These are phyloP conservation scores for Sceloporus undulatus DNA, from an alignment of 2,113 vertebrate species.

Conservation along the genomic window DNA sequence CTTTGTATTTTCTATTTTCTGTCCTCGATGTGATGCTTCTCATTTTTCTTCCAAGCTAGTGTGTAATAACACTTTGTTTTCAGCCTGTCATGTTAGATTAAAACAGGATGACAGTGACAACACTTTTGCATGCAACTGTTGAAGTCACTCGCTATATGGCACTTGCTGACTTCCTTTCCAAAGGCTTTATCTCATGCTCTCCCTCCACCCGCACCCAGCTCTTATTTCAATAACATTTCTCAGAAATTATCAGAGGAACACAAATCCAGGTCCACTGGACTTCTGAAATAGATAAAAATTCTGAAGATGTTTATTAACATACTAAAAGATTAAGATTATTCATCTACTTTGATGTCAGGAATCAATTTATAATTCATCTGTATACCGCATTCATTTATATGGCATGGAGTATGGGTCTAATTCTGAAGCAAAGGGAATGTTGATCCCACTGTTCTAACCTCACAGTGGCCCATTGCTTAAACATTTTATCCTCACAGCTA, in stretches of 20 bases:
- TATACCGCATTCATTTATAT: background rate
- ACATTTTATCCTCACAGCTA: background rate
- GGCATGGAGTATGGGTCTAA: background rate
- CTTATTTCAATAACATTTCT: background rate
- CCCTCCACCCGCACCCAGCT: background rate
- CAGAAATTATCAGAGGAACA: background rate
- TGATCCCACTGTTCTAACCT: background rate
- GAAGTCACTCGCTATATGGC: slow-evolving; percentile 23
- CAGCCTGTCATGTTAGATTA: slow-evolving; percentile 60
- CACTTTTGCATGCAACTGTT: slow-evolving; percentile 43
- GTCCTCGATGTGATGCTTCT: slow-evolving; percentile 22
- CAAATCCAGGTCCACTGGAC: background rate
- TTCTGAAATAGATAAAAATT: background rate
- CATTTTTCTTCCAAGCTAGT: slow-evolving; percentile 46
- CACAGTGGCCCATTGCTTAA: background rate
- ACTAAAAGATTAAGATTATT: background rate
- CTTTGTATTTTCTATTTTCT: slow-evolving; percentile 25
- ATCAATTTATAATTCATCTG: background rate
- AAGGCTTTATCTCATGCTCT: slow-evolving; percentile 13
- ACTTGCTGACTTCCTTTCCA: slow-evolving; percentile 3
- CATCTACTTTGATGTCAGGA: background rate
- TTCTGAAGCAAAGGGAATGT: background rate
- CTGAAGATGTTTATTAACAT: background rate
- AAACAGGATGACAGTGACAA: slow-evolving; percentile 45
- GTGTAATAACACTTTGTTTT: slow-evolving; percentile 53